Evolutionary conservation across 2,797 vertebrate genomes (phyloP), one percentile per base, ranked within the genome.

Genomic region (Gobio occitaniae): DNA sequence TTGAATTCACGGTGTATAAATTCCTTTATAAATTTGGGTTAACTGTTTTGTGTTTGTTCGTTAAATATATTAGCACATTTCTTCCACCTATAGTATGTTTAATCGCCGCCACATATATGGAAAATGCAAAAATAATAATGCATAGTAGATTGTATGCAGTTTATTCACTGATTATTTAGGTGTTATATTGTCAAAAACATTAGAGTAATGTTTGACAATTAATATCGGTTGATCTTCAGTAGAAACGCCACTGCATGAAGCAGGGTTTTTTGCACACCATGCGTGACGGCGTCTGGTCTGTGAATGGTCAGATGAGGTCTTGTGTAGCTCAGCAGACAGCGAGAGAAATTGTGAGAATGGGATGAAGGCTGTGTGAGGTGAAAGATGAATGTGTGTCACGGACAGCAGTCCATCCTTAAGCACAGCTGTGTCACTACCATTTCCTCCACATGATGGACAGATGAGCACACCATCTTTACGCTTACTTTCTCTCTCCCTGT

Each of bases 361-460:
- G 84, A 87, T 83, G 82, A 83, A 74, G 41, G 75, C 69, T 80
- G 83, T 84, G 88, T 88, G 88, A 91, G 84, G 87, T 88, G 87
- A 83, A 63, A 88, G 87, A 78, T 87, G 78, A 86, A 90, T 90
- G 86, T 82, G 79, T 86, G 87, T 90, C 87, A 48, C 66, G 66
- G 70, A 83, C 86, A 87, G 82, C 78, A 80, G 81, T 88, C 78
- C 87, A 86, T 90, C 87, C 87, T 86, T 75, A 72, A 87, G 84
- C 89, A 86, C 82, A 80, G 52, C 82, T 70, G 78, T 84, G 81
- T 86, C 86, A 80, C 88, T 82, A 78, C 86, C 85, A 84, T 90
- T 87, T 90, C 90, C 86, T 86, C 80, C 80, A 78, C 71, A 84
- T 90, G 90, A 92, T 89, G 81, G 89, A 92, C 91, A 89, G 87